Base-by-base conservation (phyloP, 2,888 invertebrate species). In the Pherbina coryleti region DNA sequence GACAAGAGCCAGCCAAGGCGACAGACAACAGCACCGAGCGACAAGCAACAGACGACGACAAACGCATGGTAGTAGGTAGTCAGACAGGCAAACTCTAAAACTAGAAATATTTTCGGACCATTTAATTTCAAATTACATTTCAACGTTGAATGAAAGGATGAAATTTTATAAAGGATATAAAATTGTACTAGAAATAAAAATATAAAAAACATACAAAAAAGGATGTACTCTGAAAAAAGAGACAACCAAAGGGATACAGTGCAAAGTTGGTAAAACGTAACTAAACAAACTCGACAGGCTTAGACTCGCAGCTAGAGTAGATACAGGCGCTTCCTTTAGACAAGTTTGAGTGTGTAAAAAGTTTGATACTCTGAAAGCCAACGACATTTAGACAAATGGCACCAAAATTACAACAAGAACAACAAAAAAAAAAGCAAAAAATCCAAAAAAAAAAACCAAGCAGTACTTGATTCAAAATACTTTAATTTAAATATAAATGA, bases 51-150 rank as follows among this genome's bases (percentile, higher is more conserved):
- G 5, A 66, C 34, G 51, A n/a, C 8, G 19, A n/a, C 9, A 4
- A 2, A 66, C 34, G 51, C 28, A 64, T 44, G 19, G 14, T n/a
- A n/a, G 14, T 28, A 31, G n/a, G 17, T 19, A 53, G 17, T 9
- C 31, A 53, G 17, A 51, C 51, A 17, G 37, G 8, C 53, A 44
- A 72, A 74, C 75, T 78, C 53, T 60, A 75, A 62, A 76, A 71
- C 71, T 76, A 49, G 60, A 69, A 70, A 78, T 78, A 78, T 78
- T 78, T 78, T 78, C 78, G 78, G 74, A 75, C 78, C 78, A 78
- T 78, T 78, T 78, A 78, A 78, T 78, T 78, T 78, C 75, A 74
- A 78, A 78, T 78, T 78, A 78, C 75, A 74, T 78, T 75, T 70
- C 76, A 76, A 69, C 31, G 28, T 66, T 64, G 74, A 76, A 44